phyloP scores from a whole-genome alignment of 2,797 vertebrate genomes.

The Bradypus variegatus region DNA sequence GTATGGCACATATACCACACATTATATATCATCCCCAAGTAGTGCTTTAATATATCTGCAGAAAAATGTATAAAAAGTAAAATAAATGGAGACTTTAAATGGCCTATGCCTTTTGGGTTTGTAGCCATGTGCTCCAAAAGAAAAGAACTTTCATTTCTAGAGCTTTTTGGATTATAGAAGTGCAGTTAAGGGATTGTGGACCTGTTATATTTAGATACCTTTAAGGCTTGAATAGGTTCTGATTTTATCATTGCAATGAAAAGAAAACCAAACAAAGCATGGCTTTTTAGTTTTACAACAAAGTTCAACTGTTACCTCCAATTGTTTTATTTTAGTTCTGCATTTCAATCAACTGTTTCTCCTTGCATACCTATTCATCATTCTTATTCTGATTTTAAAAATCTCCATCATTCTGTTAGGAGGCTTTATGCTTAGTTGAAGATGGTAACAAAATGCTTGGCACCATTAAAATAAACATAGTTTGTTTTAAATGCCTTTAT shows the following conservation, averaged over 20 bases:
- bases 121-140: neutral
- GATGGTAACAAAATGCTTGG: neutral
- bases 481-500: neutral
- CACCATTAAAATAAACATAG: neutral
- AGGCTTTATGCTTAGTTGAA: neutral
- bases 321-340: neutral
- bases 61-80: neutral
- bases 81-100: neutral
- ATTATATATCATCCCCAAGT: neutral
- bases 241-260: neutral
- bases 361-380: neutral
- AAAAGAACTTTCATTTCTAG: neutral
- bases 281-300: neutral
- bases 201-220: neutral
- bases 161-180: neutral
- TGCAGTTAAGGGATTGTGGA: neutral
- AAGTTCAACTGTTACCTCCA: neutral
- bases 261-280: neutral
- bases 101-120: neutral
- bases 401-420: neutral
- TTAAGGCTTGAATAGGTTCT: neutral
- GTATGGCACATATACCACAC: too few relatives aligned
- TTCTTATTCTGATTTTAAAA: neutral
- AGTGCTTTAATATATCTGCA: neutral
- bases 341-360: neutral